Evolutionary conservation across 2,113 vertebrate genomes (phyloP), one percentile per base, ranked within the genome.

Genomic region (Stegastes partitus): DNA sequence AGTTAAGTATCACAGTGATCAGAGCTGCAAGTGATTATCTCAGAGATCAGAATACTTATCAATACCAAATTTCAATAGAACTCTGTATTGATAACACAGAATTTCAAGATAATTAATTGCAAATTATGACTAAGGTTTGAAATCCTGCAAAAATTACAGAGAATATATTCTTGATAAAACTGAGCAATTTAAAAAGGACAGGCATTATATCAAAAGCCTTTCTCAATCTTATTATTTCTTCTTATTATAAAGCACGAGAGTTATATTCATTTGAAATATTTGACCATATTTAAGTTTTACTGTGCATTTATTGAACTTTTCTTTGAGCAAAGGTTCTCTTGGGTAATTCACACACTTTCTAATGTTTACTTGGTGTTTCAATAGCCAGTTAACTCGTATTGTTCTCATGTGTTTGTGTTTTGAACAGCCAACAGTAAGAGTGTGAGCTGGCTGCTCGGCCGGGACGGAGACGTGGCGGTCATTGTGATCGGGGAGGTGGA

Each of bases 381-480:
- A 5, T 19, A 28, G 42, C 28, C 18, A 1, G 28, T 18, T 49
- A 55, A 39, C 26, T 56, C 2, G 23, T 11, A 34, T 14, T 39
- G 9, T 68, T 23, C 56, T 2, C 31, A 26, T 55, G 51, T 65
- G 5, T 59, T 53, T 26, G 22, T 73, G n/a, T 78, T 65, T 80
- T 70, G 62, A 71, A 18, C 89, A 95, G 94, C 89, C 47, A 91
- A 91, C 62, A 72, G 87, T 62, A 95, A 95, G 85, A 93, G 37
- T 54, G 94, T 95, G 39, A 95, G 88, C 85, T 96, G 94, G 95
- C 85, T 93, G 56, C 90, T 93, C 1, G 94, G 94, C 8, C 91
- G 91, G 4, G 94, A 95, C 18, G 95, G 95, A 70, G 94, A 95
- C 10, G 93, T 96, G 42, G 90, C 93, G 1, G 94, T 94, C 64